phyloP scores from a whole-genome alignment of 35 echinoderm and acorn worm genomes.

The Hemicentrotus pulcherrimus region DNA sequence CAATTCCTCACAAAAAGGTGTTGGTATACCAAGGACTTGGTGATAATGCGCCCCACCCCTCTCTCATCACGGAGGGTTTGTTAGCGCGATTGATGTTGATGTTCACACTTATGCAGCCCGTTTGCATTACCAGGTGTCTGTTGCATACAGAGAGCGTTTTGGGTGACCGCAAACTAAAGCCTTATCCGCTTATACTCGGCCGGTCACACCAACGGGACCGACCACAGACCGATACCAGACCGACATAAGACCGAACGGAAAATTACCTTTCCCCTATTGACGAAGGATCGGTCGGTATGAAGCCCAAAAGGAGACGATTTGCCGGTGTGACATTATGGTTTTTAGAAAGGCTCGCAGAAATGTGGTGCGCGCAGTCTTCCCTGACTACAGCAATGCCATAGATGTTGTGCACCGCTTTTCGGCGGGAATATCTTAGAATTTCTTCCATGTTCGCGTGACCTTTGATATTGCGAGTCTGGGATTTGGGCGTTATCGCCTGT shows the following conservation, averaged over 20 bases:
- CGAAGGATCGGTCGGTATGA: too few relatives aligned
- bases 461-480: neutral
- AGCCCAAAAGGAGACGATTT: too few relatives aligned
- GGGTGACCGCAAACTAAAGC: neutral
- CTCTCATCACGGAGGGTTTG: neutral
- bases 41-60: neutral
- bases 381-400: neutral
- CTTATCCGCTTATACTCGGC: neutral
- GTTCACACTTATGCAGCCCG: neutral
- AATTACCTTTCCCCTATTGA: too few relatives aligned
- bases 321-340: too few relatives aligned
- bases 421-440: neutral
- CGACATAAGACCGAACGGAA: too few relatives aligned
- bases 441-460: neutral
- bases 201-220: too few relatives aligned
- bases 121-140: neutral
- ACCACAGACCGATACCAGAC: too few relatives aligned
- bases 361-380: neutral
- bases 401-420: neutral
- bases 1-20: conserved; percentile 3
- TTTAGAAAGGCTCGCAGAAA: neutral
- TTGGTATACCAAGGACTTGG: neutral
- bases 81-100: neutral
- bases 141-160: too few relatives aligned
- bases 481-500: neutral